phyloP scores from a whole-genome alignment of 2,797 vertebrate species.

The Liasis olivaceus region DNA sequence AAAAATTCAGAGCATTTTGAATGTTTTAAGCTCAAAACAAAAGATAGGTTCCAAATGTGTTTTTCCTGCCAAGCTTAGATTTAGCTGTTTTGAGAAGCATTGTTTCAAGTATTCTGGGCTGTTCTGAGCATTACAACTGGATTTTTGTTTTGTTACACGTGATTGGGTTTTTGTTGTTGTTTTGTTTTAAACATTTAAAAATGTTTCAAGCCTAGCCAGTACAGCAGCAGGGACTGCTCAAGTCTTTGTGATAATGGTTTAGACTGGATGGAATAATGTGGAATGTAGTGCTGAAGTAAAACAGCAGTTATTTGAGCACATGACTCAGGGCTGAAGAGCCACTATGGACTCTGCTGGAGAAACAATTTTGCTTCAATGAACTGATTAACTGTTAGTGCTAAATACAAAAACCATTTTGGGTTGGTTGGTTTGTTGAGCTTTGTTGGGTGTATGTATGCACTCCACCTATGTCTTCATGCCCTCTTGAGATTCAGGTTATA shows the following conservation, averaged over 20 bases:
- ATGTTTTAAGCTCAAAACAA: neutral
- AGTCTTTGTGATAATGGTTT: neutral
- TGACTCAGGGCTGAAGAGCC: neutral
- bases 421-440: neutral
- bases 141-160: neutral
- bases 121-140: neutral
- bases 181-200: neutral
- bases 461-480: neutral
- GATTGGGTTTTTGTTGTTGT: neutral
- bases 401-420: neutral
- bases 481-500: neutral
- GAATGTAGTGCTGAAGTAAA: neutral
- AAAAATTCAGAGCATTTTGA: neutral
- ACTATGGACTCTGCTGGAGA: neutral
- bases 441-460: neutral
- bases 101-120: neutral
- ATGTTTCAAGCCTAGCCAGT: neutral
- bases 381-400: neutral
- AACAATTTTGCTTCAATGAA: neutral
- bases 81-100: neutral
- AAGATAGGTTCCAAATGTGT: neutral
- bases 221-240: neutral
- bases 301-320: neutral
- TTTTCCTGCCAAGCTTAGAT: neutral
- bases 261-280: neutral